Evolutionary conservation across 2,888 invertebrate genomes (phyloP).

Genomic region (Ochropleura leucogaster): DNA sequence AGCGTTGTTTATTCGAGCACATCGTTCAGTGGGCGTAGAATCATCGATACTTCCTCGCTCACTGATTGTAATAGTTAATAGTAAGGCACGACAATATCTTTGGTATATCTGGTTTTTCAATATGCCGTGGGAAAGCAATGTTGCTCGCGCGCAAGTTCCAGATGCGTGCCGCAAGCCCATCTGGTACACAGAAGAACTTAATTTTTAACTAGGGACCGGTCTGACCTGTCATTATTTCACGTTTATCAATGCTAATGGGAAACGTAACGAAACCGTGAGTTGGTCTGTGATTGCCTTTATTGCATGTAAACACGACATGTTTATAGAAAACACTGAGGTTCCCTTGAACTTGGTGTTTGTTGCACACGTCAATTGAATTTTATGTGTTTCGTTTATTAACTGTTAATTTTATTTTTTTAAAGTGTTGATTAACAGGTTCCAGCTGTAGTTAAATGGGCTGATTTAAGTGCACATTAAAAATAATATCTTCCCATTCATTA

Average conservation of each 20-base stretch:
- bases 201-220: constrained; percentile 81
- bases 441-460: constrained; percentile 9
- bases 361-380: constrained; percentile 52
- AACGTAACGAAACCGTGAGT: constrained; percentile 63
- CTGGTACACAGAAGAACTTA: constrained; percentile 79
- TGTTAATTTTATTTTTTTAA: constrained; percentile 28
- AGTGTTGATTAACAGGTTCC: constrained; percentile 31
- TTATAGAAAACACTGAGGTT: constrained; percentile 68
- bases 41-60: constrained; percentile 74
- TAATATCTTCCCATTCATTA: constrained; percentile 42
- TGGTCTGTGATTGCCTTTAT: constrained; percentile 69
- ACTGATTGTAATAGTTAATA: constrained; percentile 77
- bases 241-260: constrained; percentile 76
- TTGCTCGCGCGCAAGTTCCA: constrained; percentile 64
- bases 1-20: constrained; percentile 60
- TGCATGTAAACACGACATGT: constrained; percentile 76
- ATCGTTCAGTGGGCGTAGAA: constrained; percentile 71
- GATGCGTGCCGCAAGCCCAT: constrained; percentile 76
- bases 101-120: constrained; percentile 77
- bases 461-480: constrained; percentile 36
- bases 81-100: constrained; percentile 72
- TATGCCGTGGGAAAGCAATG: constrained; percentile 86
- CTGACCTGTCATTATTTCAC: constrained; percentile 75
- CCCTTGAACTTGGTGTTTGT: constrained; percentile 67
- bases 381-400: constrained; percentile 50